Evolutionary conservation across 2,888 invertebrate genomes (phyloP).

Genomic region (Melieria picta): DNA sequence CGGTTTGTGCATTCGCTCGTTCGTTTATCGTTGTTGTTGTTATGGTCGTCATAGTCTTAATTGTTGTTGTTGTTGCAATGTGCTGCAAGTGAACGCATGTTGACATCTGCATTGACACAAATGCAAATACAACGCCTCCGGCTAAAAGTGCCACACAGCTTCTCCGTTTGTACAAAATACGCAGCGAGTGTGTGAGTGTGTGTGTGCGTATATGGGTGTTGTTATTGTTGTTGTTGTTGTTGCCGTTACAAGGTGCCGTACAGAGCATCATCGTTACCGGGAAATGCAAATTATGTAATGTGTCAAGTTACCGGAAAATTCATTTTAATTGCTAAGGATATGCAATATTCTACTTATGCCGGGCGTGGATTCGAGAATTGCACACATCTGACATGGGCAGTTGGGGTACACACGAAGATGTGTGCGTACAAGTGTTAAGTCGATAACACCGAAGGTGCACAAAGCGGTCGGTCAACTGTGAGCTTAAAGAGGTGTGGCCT

Average conservation of each 20-base stretch:
- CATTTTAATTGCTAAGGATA: conserved; percentile 62
- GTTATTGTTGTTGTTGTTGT: conserved; percentile 15
- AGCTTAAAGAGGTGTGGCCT: no score
- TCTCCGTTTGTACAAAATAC: not conserved
- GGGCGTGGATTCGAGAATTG: conserved; percentile 18
- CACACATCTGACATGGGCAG: conserved; percentile 15
- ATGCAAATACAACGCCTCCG: conserved; percentile 14
- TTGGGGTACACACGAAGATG: not conserved
- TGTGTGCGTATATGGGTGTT: not conserved
- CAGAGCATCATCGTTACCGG: conserved; percentile 41
- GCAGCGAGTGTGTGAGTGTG: not conserved
- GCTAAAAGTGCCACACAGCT: conserved; percentile 6
- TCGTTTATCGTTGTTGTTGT: not conserved
- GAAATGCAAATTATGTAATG: conserved; percentile 64
- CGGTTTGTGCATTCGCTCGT: conserved; percentile 44
- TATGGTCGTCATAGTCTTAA: not conserved
- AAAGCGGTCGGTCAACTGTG: no score
- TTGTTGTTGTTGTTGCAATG: conserved; percentile 20
- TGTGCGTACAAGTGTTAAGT: conserved; percentile 3
- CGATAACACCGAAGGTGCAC: conserved; percentile 2
- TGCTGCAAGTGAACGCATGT: conserved; percentile 26
- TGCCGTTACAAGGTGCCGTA: conserved; percentile 7
- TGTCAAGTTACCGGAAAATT: conserved; percentile 65
- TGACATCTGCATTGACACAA: conserved; percentile 30
- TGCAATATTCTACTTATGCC: conserved; percentile 38